Evolutionary conservation across 1,140 invertebrate species (phyloP), one percentile per base, ranked within the genome.

Genomic region (Zaprionus ornatus): DNA sequence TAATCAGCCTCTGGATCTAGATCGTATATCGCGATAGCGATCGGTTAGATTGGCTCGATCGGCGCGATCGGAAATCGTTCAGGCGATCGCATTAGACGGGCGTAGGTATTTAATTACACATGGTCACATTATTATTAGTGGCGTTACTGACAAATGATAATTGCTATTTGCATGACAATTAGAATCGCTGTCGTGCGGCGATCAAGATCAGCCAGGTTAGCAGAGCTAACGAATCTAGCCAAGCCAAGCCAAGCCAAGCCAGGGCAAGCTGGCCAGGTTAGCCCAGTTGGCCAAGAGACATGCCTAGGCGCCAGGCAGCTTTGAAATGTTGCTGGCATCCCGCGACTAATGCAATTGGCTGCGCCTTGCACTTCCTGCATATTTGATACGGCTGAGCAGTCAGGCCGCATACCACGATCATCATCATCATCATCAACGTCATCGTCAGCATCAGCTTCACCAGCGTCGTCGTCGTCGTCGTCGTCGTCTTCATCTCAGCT

Each of bases 111-210:
- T 85, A 85, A 80, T 80, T 82, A 81, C 76, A n/a, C 67, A 76
- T 52, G 62, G 50, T 68, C 55, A 79, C 42, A 62, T 74, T 84
- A 80, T 60, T 82, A 73, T 78, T 61, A 74, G 74, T 48, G 79
- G 79, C 75, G 50, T 77, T 78, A 88, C 84, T 88, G 84, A 87
- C 84, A 88, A 83, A 87, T 87, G 80, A 87, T 88, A 88, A 87
- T 87, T 87, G 84, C 66, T 87, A 83, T 88, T 88, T 80, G 84
- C 73, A 82, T 88, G 84, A 80, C 84, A 87, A 87, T 83, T 87
- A 82, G 83, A 87, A 59, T 48, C 70, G 83, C 72, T 61, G 35
- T 78, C 66, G 19, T 27, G 27, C 57, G 55, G 40, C 21, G 48
- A 32, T 42, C 50, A 55, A 63, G 29, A 70, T 56, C 69, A 57